Conservation (phyloP, 2,888 invertebrate species). For the Aphodius sticticus region DNA sequence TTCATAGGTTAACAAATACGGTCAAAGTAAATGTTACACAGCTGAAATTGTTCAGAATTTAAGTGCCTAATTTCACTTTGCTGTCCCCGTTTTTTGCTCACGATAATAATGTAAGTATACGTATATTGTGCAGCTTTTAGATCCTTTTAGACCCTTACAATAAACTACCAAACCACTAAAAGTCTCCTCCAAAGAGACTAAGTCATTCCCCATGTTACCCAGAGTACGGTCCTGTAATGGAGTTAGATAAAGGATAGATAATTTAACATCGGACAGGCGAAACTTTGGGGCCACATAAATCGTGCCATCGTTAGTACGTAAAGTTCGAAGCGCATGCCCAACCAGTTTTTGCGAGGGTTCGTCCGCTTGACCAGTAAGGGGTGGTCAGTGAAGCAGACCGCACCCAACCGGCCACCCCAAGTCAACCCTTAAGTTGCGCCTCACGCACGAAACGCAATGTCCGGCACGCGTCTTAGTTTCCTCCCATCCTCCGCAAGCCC, state of each 20-base stretch:
- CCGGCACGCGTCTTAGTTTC: slow-evolving; percentile 47
- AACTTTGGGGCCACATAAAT: neutral
- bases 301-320: neutral
- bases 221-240: neutral
- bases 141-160: too few species aligned
- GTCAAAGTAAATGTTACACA: too few species aligned
- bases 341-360: slow-evolving; percentile 38
- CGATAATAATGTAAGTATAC: too few species aligned
- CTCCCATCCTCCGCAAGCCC: neutral
- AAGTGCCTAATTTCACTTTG: too few species aligned
- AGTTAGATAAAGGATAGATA: neutral
- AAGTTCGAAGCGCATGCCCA: slow-evolving; percentile 44
- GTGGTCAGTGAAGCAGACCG: slow-evolving; percentile 56
- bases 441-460: slow-evolving; percentile 36
- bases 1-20: too few species aligned
- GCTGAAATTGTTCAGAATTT: too few species aligned
- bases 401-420: slow-evolving; percentile 48
- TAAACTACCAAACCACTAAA: too few species aligned
- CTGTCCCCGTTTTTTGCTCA: too few species aligned
- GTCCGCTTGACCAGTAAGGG: slow-evolving; percentile 52
- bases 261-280: neutral
- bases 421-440: slow-evolving; percentile 37
- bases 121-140: too few species aligned
- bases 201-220: neutral
- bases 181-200: too few species aligned